Percentiles rank a stretch among this genome's conserved stretches.
phyloP scores from a whole-genome alignment of 2,888 invertebrate species.

The Orthosia gothica region DNA sequence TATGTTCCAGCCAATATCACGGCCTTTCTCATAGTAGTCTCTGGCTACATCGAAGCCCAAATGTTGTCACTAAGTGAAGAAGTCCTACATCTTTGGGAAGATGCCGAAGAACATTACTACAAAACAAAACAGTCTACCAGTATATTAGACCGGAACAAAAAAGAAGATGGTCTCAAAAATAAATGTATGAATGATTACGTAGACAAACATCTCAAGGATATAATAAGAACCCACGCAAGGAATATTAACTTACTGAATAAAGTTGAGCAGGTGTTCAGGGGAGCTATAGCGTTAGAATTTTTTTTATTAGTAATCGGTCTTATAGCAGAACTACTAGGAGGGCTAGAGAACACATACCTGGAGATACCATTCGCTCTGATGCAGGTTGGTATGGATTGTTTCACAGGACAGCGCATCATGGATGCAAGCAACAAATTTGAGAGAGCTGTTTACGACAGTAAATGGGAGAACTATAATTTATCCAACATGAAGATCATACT shows the following conservation, averaged over 20 bases:
- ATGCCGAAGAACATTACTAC: constrained; percentile 69
- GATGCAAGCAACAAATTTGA: constrained; percentile 68
- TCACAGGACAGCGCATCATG: constrained; percentile 70
- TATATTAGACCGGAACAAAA: constrained; percentile 3
- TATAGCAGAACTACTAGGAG: constrained; percentile 75
- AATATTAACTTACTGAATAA: constrained; percentile 69
- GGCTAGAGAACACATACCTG: constrained; percentile 75
- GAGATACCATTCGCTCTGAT: constrained; percentile 74
- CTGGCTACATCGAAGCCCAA: constrained; percentile 81
- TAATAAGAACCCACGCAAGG: constrained; percentile 51
- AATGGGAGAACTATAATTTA: constrained; percentile 70
- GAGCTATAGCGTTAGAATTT: constrained; percentile 75
- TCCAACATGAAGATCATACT: constrained; percentile 70
- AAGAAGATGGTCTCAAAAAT: constrained; percentile 9
- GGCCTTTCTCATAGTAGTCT: constrained; percentile 74
- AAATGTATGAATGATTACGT: constrained; percentile 51
- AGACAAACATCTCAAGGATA: constrained; percentile 41
- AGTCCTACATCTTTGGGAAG: constrained; percentile 75
- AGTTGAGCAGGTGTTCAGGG: constrained; percentile 70
- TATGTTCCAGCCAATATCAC: constrained; percentile 76
- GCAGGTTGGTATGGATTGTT: constrained; percentile 73
- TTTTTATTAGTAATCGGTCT: constrained; percentile 71
- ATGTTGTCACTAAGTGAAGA: constrained; percentile 78
- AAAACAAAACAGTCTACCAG: constrained; percentile 54
- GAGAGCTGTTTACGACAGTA: constrained; percentile 68